These are phyloP conservation scores for Apamea epomidion DNA, from an alignment of 2,888 invertebrate species.

Conservation along the genomic window DNA sequence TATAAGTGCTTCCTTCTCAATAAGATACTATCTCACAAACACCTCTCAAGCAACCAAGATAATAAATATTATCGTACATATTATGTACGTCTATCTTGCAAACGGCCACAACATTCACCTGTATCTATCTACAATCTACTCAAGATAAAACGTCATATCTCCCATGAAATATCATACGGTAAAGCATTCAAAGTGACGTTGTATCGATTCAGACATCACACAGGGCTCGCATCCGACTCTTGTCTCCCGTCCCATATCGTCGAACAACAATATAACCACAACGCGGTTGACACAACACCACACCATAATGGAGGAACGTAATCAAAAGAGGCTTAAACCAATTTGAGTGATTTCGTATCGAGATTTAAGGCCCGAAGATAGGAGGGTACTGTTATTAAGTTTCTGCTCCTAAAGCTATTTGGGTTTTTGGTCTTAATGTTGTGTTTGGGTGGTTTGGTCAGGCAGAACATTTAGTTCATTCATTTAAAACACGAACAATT, in stretches of 20 bases:
- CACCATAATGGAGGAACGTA: conserved; percentile 64
- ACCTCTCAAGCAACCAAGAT: background rate
- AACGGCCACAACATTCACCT: conserved; percentile 7
- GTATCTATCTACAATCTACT: background rate
- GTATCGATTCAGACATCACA: conserved; percentile 75
- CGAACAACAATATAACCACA: conserved; percentile 66
- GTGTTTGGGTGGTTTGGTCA: background rate
- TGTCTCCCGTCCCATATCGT: conserved; percentile 60
- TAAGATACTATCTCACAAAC: background rate
- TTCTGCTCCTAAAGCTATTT: background rate
- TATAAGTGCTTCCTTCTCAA: too few relatives aligned
- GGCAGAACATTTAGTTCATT: background rate
- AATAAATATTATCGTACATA: too few relatives aligned
- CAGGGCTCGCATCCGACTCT: conserved; percentile 71
- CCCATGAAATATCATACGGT: conserved; percentile 61
- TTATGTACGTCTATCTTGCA: background rate
- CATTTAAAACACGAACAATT: background rate
- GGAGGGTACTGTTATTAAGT: conserved; percentile 11
- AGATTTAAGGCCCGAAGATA: conserved; percentile 18
- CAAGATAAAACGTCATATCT: conserved; percentile 44
- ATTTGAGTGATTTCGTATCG: conserved; percentile 54
- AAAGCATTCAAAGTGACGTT: conserved; percentile 63
- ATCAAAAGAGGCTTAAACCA: conserved; percentile 67
- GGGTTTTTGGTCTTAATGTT: background rate
- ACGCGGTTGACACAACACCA: conserved; percentile 63